Conservation (phyloP, 2,888 invertebrate genomes). For the Hypolimnas misippus region DNA sequence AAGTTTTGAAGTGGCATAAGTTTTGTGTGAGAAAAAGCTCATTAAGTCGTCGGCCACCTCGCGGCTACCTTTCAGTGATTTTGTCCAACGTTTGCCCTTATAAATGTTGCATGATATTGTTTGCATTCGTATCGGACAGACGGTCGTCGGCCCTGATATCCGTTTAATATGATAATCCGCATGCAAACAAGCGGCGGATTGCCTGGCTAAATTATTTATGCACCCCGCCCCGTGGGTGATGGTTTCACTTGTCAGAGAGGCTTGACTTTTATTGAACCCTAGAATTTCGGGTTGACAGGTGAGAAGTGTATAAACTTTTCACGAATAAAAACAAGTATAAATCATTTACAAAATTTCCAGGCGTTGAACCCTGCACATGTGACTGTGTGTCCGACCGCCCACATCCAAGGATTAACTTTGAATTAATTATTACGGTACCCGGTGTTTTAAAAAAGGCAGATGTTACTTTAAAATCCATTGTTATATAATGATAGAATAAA, state of each 20-base stretch:
- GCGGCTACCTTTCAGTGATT: constrained; percentile 42
- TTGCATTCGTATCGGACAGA: constrained; percentile 70
- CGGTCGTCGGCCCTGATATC: constrained; percentile 75
- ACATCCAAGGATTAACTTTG: constrained; percentile 39
- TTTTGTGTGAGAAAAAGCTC: not conserved
- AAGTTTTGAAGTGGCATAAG: not conserved
- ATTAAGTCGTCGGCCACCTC: constrained; percentile 30
- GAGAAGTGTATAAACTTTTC: constrained; percentile 53
- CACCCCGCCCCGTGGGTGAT: constrained; percentile 75
- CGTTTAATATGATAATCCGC: constrained; percentile 84
- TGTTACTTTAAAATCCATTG: not conserved
- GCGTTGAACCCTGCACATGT: constrained; percentile 37
- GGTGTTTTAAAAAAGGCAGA: constrained; percentile 30
- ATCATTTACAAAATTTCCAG: constrained; percentile 52
- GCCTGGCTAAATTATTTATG: constrained; percentile 81
- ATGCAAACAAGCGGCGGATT: constrained; percentile 82
- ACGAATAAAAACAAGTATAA: constrained; percentile 53
- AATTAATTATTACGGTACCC: constrained; percentile 32
- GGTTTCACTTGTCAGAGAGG: constrained; percentile 66
- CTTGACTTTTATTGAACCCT: constrained; percentile 71
- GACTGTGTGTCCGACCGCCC: constrained; percentile 25
- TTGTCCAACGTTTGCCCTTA: constrained; percentile 62
- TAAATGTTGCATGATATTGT: constrained; percentile 79
- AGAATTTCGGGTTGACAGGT: constrained; percentile 60
- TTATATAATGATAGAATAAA: not conserved